Conservation (phyloP, 2,113 vertebrate genomes). For the Talpa occidentalis region DNA sequence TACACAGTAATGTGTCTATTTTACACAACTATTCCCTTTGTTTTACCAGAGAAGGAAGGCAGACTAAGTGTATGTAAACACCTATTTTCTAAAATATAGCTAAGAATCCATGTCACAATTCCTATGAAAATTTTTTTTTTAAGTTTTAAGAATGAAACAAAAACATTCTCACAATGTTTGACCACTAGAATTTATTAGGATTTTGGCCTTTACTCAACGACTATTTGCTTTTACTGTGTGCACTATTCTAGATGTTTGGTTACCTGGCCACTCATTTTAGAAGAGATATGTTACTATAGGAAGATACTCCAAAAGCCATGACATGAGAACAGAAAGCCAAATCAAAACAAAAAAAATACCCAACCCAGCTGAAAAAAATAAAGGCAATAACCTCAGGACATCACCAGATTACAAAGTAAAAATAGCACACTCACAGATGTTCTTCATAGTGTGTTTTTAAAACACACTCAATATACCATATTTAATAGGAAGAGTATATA, state of each 20-base stretch:
- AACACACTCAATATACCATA: not conserved
- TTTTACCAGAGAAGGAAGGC: not conserved
- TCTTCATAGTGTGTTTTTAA: not conserved
- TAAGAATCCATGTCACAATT: not conserved
- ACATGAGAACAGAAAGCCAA: not conserved
- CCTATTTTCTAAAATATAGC: not conserved
- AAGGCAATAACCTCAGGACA: not conserved
- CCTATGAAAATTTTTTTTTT: not conserved
- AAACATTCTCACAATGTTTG: conserved; percentile 16
- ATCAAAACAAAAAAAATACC: not conserved
- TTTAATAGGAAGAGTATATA: not conserved
- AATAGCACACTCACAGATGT: not conserved
- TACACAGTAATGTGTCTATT: not conserved
- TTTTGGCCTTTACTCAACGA: not conserved
- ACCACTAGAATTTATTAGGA: not conserved
- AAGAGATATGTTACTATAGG: not conserved
- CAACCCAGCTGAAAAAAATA: not conserved
- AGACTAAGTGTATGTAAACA: conserved; percentile 17
- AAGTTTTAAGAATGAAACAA: conserved; percentile 18
- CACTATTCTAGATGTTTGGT: not conserved
- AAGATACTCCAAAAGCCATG: not conserved
- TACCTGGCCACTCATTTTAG: not conserved
- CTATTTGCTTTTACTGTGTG: not conserved
- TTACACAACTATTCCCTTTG: not conserved
- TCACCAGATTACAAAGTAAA: not conserved